phyloP scores from a whole-genome alignment of 1,140 invertebrate species.

The Callitettix versicolor region DNA sequence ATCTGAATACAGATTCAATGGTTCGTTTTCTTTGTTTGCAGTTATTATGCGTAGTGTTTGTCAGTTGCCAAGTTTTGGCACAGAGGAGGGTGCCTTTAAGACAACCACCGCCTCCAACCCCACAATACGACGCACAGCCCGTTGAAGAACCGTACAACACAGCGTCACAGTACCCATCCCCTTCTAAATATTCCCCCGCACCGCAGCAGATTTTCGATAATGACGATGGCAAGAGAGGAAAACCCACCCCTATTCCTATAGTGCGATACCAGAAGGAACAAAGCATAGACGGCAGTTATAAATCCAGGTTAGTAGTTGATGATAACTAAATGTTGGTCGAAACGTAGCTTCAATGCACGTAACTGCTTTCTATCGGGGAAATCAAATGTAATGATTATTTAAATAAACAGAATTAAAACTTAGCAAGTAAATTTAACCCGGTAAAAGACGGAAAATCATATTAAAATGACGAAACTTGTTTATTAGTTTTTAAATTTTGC shows the following conservation, averaged over 20 bases:
- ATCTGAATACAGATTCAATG: too few relatives aligned
- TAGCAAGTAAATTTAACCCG: too few relatives aligned
- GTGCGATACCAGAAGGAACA: constrained; percentile 22
- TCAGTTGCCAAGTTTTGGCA: too few relatives aligned
- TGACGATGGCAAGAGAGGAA: not conserved
- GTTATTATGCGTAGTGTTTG: too few relatives aligned
- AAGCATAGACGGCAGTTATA: constrained; percentile 23
- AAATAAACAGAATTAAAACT: not conserved
- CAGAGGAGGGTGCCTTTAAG: too few relatives aligned
- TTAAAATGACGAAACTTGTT: too few relatives aligned
- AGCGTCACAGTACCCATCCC: too few relatives aligned
- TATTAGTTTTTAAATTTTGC: too few relatives aligned
- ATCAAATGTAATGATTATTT: not conserved
- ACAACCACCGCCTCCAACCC: not conserved
- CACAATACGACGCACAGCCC: not conserved
- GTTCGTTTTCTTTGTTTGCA: too few relatives aligned
- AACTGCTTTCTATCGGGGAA: not conserved
- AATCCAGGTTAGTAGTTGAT: constrained; percentile 17
- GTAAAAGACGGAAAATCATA: too few relatives aligned
- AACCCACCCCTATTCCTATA: constrained; percentile 18
- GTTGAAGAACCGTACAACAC: too few relatives aligned
- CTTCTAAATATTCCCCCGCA: not conserved
- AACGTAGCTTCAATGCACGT: not conserved
- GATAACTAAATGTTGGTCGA: not conserved
- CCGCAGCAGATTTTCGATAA: not conserved